These are phyloP conservation scores for Machaerirhynchus nigripectus DNA, from an alignment of 2,113 vertebrate genomes.

Conservation along the genomic window DNA sequence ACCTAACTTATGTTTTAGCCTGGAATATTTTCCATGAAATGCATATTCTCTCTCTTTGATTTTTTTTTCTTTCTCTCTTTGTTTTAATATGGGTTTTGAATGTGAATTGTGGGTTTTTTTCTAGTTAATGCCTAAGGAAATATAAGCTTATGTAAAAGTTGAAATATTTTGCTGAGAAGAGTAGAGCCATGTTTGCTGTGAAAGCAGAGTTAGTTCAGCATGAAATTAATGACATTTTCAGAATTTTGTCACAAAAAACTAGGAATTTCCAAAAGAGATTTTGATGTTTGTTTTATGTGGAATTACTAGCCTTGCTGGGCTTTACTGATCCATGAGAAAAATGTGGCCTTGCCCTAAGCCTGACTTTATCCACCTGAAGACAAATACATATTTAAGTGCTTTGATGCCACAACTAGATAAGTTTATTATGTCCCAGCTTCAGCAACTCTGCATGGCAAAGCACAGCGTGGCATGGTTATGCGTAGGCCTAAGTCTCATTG, in stretches of 20 bases:
- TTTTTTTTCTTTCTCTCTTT: not conserved
- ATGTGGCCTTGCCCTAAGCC: not conserved
- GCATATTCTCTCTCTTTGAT: not conserved
- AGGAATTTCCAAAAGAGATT: not conserved
- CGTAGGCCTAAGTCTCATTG: not conserved
- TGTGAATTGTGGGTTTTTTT: not conserved
- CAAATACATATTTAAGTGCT: not conserved
- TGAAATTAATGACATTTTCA: not conserved
- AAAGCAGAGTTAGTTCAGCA: not conserved
- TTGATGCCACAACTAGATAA: not conserved
- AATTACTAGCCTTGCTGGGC: not conserved
- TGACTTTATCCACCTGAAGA: not conserved
- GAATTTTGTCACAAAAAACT: not conserved
- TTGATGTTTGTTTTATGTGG: not conserved
- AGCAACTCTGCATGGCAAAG: not conserved
- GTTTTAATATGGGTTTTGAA: not conserved
- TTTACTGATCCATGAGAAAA: not conserved
- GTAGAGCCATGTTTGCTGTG: not conserved
- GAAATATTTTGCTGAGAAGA: not conserved
- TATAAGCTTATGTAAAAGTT: not conserved
- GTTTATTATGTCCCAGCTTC: not conserved
- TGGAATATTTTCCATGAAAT: not conserved
- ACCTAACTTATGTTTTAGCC: not conserved
- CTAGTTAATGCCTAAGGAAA: not conserved
- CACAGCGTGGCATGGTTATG: not conserved